These are phyloP conservation scores for Loripinus fragilis DNA, from an alignment of 2,888 invertebrate genomes.

Conservation along the genomic window DNA sequence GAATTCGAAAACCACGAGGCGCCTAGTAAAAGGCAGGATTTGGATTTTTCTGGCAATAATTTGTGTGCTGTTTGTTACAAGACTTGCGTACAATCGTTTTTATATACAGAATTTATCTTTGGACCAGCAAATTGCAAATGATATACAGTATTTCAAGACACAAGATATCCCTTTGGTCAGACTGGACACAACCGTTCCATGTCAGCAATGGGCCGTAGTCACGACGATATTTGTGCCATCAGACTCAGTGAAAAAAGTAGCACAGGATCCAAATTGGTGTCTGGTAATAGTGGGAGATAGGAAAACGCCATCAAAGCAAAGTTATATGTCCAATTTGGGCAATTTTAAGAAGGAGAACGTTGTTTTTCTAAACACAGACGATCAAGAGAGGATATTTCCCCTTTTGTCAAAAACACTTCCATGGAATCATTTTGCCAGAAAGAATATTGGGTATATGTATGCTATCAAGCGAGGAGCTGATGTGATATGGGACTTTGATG, in stretches of 20 bases:
- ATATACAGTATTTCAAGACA: too few relatives aligned
- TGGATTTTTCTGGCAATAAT: too few relatives aligned
- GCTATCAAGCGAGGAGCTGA: slow-evolving; percentile 37
- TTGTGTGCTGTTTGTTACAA: too few relatives aligned
- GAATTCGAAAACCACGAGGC: too few relatives aligned
- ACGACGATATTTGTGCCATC: slow-evolving; percentile 26
- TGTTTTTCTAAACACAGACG: slow-evolving; percentile 17
- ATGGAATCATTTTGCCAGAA: slow-evolving; percentile 23
- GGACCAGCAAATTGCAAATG: background rate
- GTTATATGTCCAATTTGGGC: background rate
- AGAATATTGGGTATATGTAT: slow-evolving; percentile 45
- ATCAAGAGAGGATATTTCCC: slow-evolving; percentile 20
- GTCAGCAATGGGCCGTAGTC: slow-evolving; percentile 21
- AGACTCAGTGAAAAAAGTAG: slow-evolving; percentile 3
- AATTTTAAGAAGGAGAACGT: background rate
- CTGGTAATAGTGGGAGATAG: slow-evolving; percentile 23
- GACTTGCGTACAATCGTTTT: too few relatives aligned
- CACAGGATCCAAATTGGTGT: slow-evolving; percentile 12
- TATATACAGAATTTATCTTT: too few relatives aligned
- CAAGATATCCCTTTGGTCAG: background rate
- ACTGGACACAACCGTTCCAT: background rate
- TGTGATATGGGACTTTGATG: slow-evolving; percentile 43
- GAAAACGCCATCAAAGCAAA: background rate
- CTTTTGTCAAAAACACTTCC: slow-evolving; percentile 26
- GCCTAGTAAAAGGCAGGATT: too few relatives aligned